These are phyloP conservation scores for Scolopax rusticola DNA, from an alignment of 2,797 vertebrate genomes.

Conservation along the genomic window DNA sequence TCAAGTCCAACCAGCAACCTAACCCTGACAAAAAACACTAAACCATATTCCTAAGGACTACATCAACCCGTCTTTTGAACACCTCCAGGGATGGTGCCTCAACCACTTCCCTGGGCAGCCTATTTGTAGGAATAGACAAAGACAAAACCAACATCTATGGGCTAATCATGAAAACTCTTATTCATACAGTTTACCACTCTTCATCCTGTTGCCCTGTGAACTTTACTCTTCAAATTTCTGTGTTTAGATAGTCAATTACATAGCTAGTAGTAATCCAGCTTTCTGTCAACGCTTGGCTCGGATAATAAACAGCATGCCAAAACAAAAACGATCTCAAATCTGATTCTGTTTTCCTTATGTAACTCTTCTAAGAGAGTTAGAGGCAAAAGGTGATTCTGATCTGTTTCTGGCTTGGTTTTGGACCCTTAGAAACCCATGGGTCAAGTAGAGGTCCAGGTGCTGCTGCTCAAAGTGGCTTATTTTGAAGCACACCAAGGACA, in stretches of 20 bases:
- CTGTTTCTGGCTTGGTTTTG: background rate
- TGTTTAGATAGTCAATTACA: background rate
- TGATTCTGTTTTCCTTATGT: background rate
- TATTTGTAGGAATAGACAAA: background rate
- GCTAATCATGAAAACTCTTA: background rate
- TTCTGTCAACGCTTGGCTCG: background rate
- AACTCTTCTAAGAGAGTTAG: background rate
- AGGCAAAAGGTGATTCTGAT: background rate
- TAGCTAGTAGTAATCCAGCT: background rate
- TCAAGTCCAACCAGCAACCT: too few species aligned
- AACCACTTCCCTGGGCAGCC: too few species aligned
- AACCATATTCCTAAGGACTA: too few species aligned
- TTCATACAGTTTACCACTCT: background rate
- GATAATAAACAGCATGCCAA: background rate
- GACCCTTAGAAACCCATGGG: background rate
- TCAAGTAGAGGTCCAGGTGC: background rate
- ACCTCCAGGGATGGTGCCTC: too few species aligned
- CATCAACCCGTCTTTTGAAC: too few species aligned
- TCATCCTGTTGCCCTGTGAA: slow-evolving; percentile 13
- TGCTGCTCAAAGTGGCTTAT: background rate
- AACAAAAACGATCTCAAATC: background rate
- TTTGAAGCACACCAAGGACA: background rate
- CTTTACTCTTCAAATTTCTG: background rate
- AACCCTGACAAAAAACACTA: too few species aligned
- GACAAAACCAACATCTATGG: background rate